Evolutionary conservation across 2,113 vertebrate species (phyloP).

Genomic region (Psophia crepitans): DNA sequence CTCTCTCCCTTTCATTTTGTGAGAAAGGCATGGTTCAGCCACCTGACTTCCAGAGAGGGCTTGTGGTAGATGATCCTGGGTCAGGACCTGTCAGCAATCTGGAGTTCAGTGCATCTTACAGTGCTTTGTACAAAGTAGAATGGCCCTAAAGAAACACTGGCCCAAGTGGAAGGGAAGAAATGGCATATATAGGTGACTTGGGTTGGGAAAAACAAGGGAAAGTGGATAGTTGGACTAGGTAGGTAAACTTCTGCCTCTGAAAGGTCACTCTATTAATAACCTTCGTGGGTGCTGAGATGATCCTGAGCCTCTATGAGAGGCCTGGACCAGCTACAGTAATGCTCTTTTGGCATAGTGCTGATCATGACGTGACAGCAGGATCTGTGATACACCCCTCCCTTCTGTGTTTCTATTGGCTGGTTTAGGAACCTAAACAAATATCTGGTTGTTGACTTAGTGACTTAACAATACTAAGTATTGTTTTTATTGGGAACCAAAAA

Average conservation of each 20-base stretch:
- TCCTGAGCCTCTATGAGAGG: not conserved
- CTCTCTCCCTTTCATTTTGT: not conserved
- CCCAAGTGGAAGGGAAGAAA: not conserved
- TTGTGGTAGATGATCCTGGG: not conserved
- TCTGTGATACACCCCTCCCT: not conserved
- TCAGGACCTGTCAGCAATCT: not conserved
- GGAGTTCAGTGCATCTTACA: not conserved
- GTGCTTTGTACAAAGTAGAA: not conserved
- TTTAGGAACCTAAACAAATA: not conserved
- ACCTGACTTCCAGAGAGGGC: not conserved
- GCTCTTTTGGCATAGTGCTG: not conserved
- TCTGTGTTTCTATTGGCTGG: not conserved
- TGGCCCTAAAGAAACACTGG: not conserved
- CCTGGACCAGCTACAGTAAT: not conserved
- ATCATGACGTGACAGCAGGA: not conserved
- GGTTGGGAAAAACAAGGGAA: not conserved
- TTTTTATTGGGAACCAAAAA: not conserved
- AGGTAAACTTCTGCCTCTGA: not conserved
- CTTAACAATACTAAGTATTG: too few relatives aligned
- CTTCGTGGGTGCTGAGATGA: not conserved
- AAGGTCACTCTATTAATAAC: not conserved
- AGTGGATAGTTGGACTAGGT: not conserved
- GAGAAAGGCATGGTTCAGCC: not conserved
- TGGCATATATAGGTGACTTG: not conserved
- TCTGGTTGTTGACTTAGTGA: not conserved